Conservation (phyloP, 1,140 invertebrate species). For the Zaprionus lachaisei region DNA sequence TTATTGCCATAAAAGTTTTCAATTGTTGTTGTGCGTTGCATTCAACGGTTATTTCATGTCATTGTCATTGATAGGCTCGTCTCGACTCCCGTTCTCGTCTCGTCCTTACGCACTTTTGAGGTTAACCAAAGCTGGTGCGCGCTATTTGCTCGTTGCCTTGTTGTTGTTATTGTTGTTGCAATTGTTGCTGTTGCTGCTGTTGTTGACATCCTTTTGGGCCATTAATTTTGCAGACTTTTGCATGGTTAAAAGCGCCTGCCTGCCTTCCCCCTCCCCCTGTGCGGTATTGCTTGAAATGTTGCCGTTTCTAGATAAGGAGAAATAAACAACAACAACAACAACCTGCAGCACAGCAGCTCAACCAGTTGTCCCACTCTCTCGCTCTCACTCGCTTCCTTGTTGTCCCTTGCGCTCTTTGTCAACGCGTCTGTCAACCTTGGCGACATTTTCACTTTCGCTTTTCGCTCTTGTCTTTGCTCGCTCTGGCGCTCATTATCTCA, state of each 20-base stretch:
- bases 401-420: conserved; percentile 26
- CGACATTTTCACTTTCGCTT: conserved; percentile 66
- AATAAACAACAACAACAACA: conserved; percentile 4
- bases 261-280: neutral
- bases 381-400: neutral
- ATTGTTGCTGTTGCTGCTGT: conserved; percentile 19
- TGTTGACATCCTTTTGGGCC: conserved; percentile 73
- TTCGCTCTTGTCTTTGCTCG: conserved; percentile 42
- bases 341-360: conserved; percentile 18
- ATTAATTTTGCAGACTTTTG: conserved; percentile 78
- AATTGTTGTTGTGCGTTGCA: conserved; percentile 40
- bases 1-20: conserved; percentile 40
- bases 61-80: conserved; percentile 43
- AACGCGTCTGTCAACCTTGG: conserved; percentile 53
- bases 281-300: conserved; percentile 39
- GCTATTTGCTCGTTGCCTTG: conserved; percentile 29
- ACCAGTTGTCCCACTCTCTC: neutral
- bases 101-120: conserved; percentile 29
- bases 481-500: conserved; percentile 69
- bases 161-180: neutral
- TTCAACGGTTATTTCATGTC: conserved; percentile 36
- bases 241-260: conserved; percentile 43
- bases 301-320: conserved; percentile 51
- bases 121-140: conserved; percentile 34
- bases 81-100: neutral